Evolutionary conservation across 2,113 vertebrate species (phyloP), one percentile per base, ranked within the genome.

Genomic region (Rhinolophus sinicus): DNA sequence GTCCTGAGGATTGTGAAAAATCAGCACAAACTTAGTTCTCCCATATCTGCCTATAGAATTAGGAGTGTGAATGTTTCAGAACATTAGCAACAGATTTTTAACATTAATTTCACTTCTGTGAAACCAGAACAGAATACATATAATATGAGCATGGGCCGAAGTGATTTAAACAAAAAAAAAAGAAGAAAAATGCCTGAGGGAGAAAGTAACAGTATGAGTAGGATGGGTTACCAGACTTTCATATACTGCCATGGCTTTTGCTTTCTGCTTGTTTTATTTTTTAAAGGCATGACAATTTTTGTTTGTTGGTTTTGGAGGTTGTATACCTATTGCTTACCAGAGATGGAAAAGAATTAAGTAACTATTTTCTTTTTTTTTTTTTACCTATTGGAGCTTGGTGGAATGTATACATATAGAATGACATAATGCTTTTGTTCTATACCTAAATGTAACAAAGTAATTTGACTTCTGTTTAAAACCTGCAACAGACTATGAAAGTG

Each of bases 391-490:
- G 38, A 73, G 22, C 78, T 93, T 44, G 56, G 58, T 77, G 69
- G 80, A 67, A 81, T 70, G 24, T 52, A 72, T 24, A 77, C 33
- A 70, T n/a, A 24, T 0, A 91, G 76, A 76, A 94, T 80, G 89
- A 88, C 82, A 93, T n/a, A 70, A 92, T 76, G 88, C 86, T 95
- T 97, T 97, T 96, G 91, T 96, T 96, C 94, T 69, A 33, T 18
- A 93, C 26, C 64, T 94, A 81, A 78, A 90, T 50, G 21, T 65
- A 98, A 97, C 86, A 97, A 93, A 97, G 85, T 72, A 75, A 56
- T 96, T 35, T 90, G 65, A 94, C 87, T 96, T 96, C 91, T 89
- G 91, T 93, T 95, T 93, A 97, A 97, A 96, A 94, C 58, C 89
- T 88, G 90, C 86, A 83, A 65, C 50, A 72, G 87, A 96, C 62